Evolutionary conservation across 2,888 invertebrate genomes (phyloP), one percentile per base, ranked within the genome.

Genomic region (Galeruca laticollis): DNA sequence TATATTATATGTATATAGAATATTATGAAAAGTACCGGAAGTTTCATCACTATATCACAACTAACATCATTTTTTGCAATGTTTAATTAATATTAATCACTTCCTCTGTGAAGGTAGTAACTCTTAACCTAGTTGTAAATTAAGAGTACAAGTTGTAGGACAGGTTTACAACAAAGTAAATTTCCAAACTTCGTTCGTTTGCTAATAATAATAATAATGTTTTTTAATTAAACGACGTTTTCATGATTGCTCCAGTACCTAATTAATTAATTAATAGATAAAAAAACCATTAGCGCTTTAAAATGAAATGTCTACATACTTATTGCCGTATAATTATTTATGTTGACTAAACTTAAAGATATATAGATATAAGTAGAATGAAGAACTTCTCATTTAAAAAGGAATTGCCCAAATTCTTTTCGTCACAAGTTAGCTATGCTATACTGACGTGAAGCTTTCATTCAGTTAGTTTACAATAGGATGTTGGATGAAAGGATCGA

Each of bases 41-140:
- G 56, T 71, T 61, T 69, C 66, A 57, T 66, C 68, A 66, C 40
- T 71, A 56, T 59, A 69, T 69, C 65, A 54, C 61, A 21, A 40
- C 49, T 66, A 59, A 57, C 69, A 65, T 66, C 51, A 33, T 56
- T 65, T 71, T 71, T 71, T 69, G 71, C 71, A 71, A 71, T 71
- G 62, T 71, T 69, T 71, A 64, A 69, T 65, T 52, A 69, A 57
- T 68, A 71, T 71, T 71, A 60, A 65, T 64, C 35, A 69, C 68
- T 69, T 71, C 71, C 71, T 71, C 65, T 61, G 69, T 21, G 26
- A 68, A 62, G 68, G 68, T 6, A 26, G 26, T 68, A 66, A 66
- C 62, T 60, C 52, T 67, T 67, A 67, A 67, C 70, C 66, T 52
- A 67, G 67, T 70, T 70, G 67, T 70, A 70, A 70, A 70, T 63